A percentile compares a stretch with the other conserved stretches of the same genome.
Conservation (phyloP, 2,888 invertebrate genomes). For the Ectemnius cavifrons region DNA sequence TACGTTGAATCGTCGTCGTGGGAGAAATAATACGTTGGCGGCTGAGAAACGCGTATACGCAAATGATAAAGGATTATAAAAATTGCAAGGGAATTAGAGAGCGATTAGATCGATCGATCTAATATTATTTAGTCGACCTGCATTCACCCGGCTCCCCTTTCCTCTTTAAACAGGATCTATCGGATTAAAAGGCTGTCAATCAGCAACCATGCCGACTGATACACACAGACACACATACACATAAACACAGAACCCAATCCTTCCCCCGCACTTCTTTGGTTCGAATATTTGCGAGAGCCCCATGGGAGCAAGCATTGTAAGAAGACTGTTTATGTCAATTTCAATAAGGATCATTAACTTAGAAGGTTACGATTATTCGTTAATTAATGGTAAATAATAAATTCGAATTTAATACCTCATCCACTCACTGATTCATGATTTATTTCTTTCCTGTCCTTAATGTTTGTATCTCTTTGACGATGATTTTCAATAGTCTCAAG, state of each 20-base stretch:
- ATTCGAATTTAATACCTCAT: slow-evolving; percentile 68
- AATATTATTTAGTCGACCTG: background rate
- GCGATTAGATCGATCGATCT: background rate
- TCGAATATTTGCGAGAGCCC: slow-evolving; percentile 65
- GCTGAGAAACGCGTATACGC: too few species aligned
- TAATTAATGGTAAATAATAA: slow-evolving; percentile 68
- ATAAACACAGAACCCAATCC: too few species aligned
- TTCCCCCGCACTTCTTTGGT: slow-evolving; percentile 64
- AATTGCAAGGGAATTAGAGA: background rate
- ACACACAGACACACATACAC: background rate
- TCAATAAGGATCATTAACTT: slow-evolving; percentile 73
- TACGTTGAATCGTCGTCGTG: too few species aligned
- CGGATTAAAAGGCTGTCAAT: background rate
- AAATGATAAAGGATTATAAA: too few species aligned
- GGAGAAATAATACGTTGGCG: too few species aligned
- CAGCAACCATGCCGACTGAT: slow-evolving; percentile 67
- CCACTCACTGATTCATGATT: slow-evolving; percentile 10
- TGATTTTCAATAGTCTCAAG: too few species aligned
- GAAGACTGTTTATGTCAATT: slow-evolving; percentile 77
- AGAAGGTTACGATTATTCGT: slow-evolving; percentile 66
- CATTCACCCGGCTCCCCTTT: slow-evolving; percentile 3
- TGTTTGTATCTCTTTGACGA: background rate
- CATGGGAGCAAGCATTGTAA: slow-evolving; percentile 75
- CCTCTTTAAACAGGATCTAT: background rate
- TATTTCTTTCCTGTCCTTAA: slow-evolving; percentile 4